A percentile compares a stretch with the other conserved stretches of the same genome.
Evolutionary conservation across 2,888 invertebrate species (phyloP).

Genomic region (Scaptomyza flava): DNA sequence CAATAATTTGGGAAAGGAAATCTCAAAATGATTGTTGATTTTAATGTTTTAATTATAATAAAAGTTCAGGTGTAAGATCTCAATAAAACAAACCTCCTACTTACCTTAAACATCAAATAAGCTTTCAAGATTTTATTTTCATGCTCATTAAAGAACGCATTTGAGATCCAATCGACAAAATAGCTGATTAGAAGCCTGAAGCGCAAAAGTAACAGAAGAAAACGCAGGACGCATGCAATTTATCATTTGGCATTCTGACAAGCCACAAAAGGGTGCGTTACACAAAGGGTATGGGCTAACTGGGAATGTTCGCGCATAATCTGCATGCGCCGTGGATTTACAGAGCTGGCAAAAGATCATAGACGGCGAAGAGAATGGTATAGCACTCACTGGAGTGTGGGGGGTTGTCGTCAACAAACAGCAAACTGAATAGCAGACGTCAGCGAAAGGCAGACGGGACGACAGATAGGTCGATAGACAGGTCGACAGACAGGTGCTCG

Average conservation of each 20-base stretch:
- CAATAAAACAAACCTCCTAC: not conserved
- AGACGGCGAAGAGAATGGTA: not conserved
- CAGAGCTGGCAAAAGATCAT: conserved; percentile 27
- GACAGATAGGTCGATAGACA: conserved; percentile 8
- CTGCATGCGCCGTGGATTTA: conserved; percentile 22
- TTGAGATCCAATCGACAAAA: too few relatives aligned
- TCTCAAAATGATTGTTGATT: conserved; percentile 1
- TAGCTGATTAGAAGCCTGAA: not conserved
- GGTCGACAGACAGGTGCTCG: conserved; percentile 5
- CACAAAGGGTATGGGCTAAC: conserved; percentile 2
- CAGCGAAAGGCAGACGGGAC: conserved; percentile 5
- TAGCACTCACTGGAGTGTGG: conserved; percentile 11
- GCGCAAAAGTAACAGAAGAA: conserved; percentile 26
- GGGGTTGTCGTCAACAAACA: conserved; percentile 27
- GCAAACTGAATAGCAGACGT: conserved; percentile 25
- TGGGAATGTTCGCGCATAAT: conserved; percentile 34
- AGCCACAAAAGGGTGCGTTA: conserved; percentile 15
- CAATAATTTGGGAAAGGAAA: not conserved
- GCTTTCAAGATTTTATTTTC: not conserved
- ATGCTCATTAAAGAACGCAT: too few relatives aligned
- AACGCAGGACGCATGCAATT: conserved; percentile 42
- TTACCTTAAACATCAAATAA: not conserved
- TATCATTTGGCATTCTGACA: conserved; percentile 45
- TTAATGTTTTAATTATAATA: not conserved
- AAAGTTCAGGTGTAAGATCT: not conserved